These are phyloP conservation scores for Euzetes globulus DNA, from an alignment of 2,888 invertebrate species.

Conservation along the genomic window DNA sequence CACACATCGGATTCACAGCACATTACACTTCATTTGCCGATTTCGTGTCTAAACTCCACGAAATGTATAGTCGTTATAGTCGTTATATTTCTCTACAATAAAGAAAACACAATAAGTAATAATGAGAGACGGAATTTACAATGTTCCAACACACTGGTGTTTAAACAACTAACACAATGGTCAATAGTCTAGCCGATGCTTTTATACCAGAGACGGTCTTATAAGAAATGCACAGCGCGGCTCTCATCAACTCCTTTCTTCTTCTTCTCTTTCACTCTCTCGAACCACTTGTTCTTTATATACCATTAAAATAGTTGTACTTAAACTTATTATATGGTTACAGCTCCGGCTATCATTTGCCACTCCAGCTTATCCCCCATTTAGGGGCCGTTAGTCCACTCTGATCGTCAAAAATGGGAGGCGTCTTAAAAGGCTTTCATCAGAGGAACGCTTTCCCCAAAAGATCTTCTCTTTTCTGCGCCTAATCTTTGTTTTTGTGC, in stretches of 20 bases:
- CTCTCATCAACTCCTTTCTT: slow-evolving; percentile 23
- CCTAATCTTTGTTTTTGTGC: background rate
- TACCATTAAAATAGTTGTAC: slow-evolving; percentile 4
- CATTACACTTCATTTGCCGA: slow-evolving; percentile 2
- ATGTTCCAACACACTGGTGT: background rate
- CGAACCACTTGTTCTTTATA: slow-evolving; percentile 20
- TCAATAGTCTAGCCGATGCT: slow-evolving; percentile 3
- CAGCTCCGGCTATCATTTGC: slow-evolving; percentile 2
- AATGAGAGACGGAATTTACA: background rate
- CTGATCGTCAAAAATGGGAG: background rate
- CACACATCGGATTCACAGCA: slow-evolving; percentile 9
- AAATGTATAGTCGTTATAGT: no score
- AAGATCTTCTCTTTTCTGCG: background rate
- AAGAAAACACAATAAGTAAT: slow-evolving; percentile 20
- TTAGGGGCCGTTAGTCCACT: slow-evolving; percentile 1
- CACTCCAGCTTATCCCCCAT: slow-evolving; percentile 17
- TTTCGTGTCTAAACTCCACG: slow-evolving; percentile 16
- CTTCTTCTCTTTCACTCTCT: background rate
- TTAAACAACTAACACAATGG: slow-evolving; percentile 7
- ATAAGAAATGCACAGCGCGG: background rate
- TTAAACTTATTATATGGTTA: background rate
- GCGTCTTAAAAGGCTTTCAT: background rate
- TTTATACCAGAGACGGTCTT: background rate
- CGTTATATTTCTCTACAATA: background rate
- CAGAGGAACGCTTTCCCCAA: background rate